Percentiles rank a stretch among this genome's conserved stretches.
These are phyloP conservation scores for Cordylochernes scorpioides DNA, from an alignment of 2,888 invertebrate species.

Conservation along the genomic window DNA sequence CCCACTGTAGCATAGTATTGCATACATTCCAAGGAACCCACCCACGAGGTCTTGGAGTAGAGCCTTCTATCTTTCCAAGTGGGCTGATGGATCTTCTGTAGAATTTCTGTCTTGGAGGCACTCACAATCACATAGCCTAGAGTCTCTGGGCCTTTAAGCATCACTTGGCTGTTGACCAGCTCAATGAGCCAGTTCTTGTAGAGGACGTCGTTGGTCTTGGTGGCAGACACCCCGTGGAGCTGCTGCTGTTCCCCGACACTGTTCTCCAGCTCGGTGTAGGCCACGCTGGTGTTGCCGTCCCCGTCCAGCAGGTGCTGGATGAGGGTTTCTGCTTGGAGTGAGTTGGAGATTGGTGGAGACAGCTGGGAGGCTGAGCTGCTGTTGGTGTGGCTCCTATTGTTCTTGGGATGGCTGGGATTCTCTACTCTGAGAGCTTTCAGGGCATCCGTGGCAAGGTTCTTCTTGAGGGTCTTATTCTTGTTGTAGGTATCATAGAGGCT, in stretches of 20 bases:
- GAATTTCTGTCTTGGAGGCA: constrained; percentile 78
- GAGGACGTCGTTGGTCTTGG: constrained; percentile 63
- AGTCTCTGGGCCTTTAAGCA: constrained; percentile 84
- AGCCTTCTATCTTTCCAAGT: constrained; percentile 61
- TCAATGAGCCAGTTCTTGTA: constrained; percentile 85
- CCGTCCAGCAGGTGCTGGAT: too few relatives aligned
- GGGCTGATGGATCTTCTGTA: constrained; percentile 61
- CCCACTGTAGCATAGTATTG: constrained; percentile 97
- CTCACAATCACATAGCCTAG: constrained; percentile 88
- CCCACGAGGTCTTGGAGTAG: constrained; percentile 85
- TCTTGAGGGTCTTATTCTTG: constrained; percentile 67
- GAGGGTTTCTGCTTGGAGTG: too few relatives aligned
- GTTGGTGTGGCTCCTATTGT: too few relatives aligned
- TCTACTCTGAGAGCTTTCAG: constrained; percentile 42
- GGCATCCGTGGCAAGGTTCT: constrained; percentile 81
- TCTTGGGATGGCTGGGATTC: constrained; percentile 7
- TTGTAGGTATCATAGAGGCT: constrained; percentile 85
- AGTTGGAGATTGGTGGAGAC: too few relatives aligned
- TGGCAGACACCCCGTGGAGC: constrained; percentile 56
- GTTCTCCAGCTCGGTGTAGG: too few relatives aligned
- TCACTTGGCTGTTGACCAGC: constrained; percentile 58
- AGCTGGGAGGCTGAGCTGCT: too few relatives aligned
- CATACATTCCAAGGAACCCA: constrained; percentile 81
- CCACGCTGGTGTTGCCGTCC: too few relatives aligned
- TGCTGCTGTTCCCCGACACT: too few relatives aligned